Percentiles rank a stretch among this genome's conserved stretches.
Evolutionary conservation across 1,140 invertebrate species (phyloP).

Genomic region (Coptotermes formosanus): DNA sequence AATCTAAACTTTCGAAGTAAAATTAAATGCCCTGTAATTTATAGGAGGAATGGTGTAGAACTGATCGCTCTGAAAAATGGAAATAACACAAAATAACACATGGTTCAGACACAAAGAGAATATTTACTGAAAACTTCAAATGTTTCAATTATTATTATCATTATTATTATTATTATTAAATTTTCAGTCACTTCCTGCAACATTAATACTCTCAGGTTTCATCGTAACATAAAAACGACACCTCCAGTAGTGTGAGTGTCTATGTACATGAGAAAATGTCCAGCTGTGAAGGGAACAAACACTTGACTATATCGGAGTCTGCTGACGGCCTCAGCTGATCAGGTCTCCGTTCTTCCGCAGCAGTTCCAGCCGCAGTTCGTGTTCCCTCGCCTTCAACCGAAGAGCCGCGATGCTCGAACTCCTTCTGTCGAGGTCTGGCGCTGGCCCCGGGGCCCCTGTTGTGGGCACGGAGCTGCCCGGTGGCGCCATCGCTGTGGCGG

Average conservation of each 20-base stretch:
- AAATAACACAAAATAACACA: no score
- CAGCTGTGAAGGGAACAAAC: no score
- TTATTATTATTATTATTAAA: not conserved
- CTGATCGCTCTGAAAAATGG: no score
- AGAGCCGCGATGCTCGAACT: constrained; percentile 88
- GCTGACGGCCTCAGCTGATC: constrained; percentile 59
- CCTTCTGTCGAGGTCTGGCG: constrained; percentile 69
- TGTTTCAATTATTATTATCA: not conserved
- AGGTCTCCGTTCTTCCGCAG: constrained; percentile 77
- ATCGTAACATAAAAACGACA: not conserved
- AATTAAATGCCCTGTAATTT: no score
- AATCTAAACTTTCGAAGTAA: no score
- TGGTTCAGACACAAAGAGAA: no score
- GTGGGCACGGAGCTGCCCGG: constrained; percentile 51
- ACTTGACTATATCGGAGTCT: not conserved
- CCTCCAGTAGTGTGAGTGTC: no score
- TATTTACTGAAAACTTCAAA: no score
- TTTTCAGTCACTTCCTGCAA: not conserved
- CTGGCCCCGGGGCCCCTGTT: constrained; percentile 43
- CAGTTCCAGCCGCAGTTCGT: constrained; percentile 83
- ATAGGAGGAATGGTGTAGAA: no score
- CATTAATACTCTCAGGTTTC: not conserved
- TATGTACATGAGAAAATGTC: not conserved
- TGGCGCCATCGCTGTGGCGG: constrained; percentile 45
- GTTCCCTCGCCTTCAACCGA: constrained; percentile 86